Evolutionary conservation across 2,797 vertebrate genomes (phyloP), one percentile per base, ranked within the genome.

Genomic region (Notolepis coatsorum): DNA sequence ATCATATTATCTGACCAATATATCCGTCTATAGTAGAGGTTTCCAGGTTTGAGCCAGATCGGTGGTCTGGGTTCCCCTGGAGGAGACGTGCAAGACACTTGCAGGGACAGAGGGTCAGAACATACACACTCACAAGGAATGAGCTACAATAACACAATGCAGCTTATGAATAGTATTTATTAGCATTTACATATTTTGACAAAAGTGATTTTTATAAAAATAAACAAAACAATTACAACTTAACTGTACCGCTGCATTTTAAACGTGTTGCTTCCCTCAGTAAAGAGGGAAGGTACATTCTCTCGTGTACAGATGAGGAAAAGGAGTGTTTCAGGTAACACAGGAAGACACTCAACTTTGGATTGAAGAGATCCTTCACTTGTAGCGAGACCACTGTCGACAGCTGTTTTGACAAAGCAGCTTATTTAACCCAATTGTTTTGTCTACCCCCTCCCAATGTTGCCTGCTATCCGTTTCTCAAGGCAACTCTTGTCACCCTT

Each of bases 111-210:
- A 33, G 12, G 1, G 20, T 9, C 25, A 35, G 9, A 24, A 18
- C 47, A 18, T 15, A 7, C 27, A 30, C 28, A 30, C 27, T 15
- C 47, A 31, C 30, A 52, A 17, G 41, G 5, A 24, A 17, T 3
- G 23, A 13, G 18, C 18, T n/a, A 25, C 46, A 17, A 23, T 24
- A 15, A 33, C 28, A 59, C 3, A 25, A 12, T 35, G 3, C 6
- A 35, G 21, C n/a, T 39, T 43, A 70, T 81, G 52, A 57, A 72
- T 51, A 73, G 9, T 42, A 73, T 88, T 86, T 89, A 89, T 85
- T 88, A 53, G 52, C 43, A 64, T 75, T 78, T 64, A 24, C 45
- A 56, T 59, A 9, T 31, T 72, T 63, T 42, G 12, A 77, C 39
- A 60, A 61, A 68, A 62, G 35, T 25, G 52, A 74, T 63, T 78